Conservation (phyloP, 2,113 vertebrate species). For the Recurvirostra avosetta region DNA sequence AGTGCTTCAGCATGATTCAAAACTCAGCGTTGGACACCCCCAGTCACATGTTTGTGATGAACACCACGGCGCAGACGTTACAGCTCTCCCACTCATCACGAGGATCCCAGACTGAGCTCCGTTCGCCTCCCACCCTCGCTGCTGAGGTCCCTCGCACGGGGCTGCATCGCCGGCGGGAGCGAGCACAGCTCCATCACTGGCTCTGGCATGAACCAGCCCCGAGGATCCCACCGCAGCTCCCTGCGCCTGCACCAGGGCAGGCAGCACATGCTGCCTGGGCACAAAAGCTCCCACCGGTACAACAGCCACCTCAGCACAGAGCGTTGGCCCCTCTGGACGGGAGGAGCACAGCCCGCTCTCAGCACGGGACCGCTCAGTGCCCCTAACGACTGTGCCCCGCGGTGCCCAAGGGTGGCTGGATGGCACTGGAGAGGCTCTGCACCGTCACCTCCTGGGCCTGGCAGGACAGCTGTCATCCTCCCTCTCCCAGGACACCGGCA, state of each 20-base stretch:
- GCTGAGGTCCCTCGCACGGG: background rate
- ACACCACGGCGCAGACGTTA: accelerated
- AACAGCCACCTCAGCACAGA: background rate
- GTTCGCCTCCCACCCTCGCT: background rate
- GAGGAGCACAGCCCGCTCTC: background rate
- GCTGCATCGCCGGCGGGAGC: background rate
- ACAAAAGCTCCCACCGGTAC: too few species aligned
- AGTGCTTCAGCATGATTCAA: background rate
- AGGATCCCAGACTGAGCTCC: background rate
- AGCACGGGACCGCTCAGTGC: background rate
- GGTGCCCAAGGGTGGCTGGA: background rate
- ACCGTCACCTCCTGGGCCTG: background rate
- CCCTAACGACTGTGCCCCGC: background rate
- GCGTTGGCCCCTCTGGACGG: background rate
- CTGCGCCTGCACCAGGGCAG: background rate
- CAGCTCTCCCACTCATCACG: background rate
- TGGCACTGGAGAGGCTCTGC: background rate
- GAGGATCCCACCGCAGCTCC: background rate
- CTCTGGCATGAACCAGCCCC: too few species aligned
- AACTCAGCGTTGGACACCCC: background rate
- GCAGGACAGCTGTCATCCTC: background rate
- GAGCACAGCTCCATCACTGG: too few species aligned
- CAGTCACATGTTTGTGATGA: too few species aligned
- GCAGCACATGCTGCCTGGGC: background rate
- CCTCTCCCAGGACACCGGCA: background rate